phyloP scores from a whole-genome alignment of 1,140 invertebrate genomes.

The Coboldia fuscipes region DNA sequence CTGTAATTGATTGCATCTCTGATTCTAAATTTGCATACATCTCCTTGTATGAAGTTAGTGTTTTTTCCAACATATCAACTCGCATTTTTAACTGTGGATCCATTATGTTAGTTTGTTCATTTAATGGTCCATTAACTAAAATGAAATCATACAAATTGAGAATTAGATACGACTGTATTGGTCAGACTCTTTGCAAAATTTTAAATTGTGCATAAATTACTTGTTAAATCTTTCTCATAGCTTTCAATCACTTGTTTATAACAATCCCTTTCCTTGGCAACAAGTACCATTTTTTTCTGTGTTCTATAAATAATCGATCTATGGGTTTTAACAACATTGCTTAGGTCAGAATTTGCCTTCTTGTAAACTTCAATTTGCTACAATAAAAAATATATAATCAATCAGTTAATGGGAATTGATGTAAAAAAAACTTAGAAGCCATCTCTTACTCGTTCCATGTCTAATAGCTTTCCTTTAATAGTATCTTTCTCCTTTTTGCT shows the following conservation, averaged over 20 bases:
- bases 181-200: not conserved
- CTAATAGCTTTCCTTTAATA: conserved; percentile 1
- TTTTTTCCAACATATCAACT: conserved; percentile 40
- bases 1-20: conserved; percentile 21
- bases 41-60: conserved; percentile 41
- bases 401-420: conserved; percentile 5
- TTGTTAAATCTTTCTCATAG: conserved; percentile 59
- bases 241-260: conserved; percentile 52
- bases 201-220: conserved; percentile 1
- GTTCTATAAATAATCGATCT: conserved; percentile 33
- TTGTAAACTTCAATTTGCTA: conserved; percentile 15
- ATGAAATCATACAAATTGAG: conserved; percentile 5
- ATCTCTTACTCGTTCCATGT: conserved; percentile 3
- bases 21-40: conserved; percentile 41
- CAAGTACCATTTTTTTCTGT: conserved; percentile 35
- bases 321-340: conserved; percentile 28
- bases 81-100: conserved; percentile 25
- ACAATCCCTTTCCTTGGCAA: conserved; percentile 51
- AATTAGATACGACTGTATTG: conserved; percentile 5
- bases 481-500: conserved; percentile 18
- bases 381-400: not conserved
- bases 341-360: conserved; percentile 29
- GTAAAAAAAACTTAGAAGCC: conserved; percentile 7
- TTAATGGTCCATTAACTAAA: conserved; percentile 15
- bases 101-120: conserved; percentile 15